Base-by-base conservation (phyloP, 1,140 invertebrate species). In the Panagrolaimus sp. region DNA sequence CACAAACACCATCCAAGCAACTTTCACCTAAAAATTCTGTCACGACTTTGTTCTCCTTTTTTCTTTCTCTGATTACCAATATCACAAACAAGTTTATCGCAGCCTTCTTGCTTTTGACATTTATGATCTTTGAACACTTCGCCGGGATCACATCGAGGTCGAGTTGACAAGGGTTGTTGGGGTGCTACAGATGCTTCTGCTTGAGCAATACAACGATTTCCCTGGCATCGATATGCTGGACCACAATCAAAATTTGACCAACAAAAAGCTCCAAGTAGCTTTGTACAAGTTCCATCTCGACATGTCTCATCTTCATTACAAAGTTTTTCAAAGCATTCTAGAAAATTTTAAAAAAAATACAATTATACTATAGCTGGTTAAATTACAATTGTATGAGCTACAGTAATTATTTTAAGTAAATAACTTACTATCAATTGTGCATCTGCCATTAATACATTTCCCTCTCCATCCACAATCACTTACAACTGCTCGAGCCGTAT, bases 181-280 rank as follows among this genome's bases (percentile, higher is more conserved):
- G 51, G n/a, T 53, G 69, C 69, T 53, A 73, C 67, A 48, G 47
- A 13, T 31, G 23, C 20, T 25, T 48, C 45, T n/a, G 47, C 16
- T 67, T 75, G 63, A 1, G 8, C 23, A 27, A 43, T 61, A 65
- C 76, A 78, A 25, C 74, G 72, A 64, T 80, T 81, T 9, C 48
- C 31, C 27, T 65, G 53, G 47, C 78, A 83, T 20, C 71, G 63
- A 66, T 69, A 69, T 14, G 57, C 64, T 13, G 74, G 74, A 0
- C 80, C 78, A 69, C 78, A 80, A 65, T 80, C 78, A 46, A 77
- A 81, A 62, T 66, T 57, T 7, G 78, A 72, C 48, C 83, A 72
- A 62, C 78, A 80, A 51, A 80, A 80, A 42, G 70, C 45, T 3
- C 65, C 69, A 11, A 72, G 25, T 8, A 80, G 44, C 23, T 73